Base-by-base conservation (phyloP, 2,113 vertebrate species). In the Melanerpes aurifrons region DNA sequence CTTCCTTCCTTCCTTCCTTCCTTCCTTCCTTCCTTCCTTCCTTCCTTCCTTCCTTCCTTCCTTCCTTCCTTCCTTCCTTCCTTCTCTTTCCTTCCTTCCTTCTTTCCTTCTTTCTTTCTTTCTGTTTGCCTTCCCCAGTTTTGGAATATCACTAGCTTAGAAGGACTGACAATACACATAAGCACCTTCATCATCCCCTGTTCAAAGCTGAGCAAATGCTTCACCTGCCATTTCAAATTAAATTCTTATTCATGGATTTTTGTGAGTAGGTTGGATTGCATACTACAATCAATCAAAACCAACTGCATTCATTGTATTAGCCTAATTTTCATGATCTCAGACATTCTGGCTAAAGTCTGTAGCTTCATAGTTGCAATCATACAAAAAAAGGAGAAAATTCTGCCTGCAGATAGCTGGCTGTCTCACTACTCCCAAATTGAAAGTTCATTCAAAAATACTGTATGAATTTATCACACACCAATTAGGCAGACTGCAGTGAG, bases 361-460 rank as follows among this genome's bases (percentile, higher is more conserved):
- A 53, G 21, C 45, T 80, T 74, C 69, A 58, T 10, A 92, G 48
- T 25, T 19, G 43, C 28, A 87, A 61, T 29, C 12, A 77, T 8
- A 68, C 37, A 37, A 15, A 53, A 57, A 87, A 87, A 82, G 15
- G 15, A 53, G 31, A 92, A 73, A 21, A 80, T 56, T 69, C 16
- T 87, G 63, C 8, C 40, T 73, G 37, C 12, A 66, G 47, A 31
- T 1, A 69, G 6, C 1, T 76, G 8, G 29, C 17, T 11, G 20
- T 4, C 8, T 72, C 1, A 1, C 0, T 4, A 2, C 28, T 8
- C 4, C 6, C 2, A 2, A 61, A 7, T 1, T 43, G 40, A 70
- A 20, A 53, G 76, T 69, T 82, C 20, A 58, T 54, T 86, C 48
- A 87, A 77, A 77, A 91, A 82, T 11, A 32, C 3, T 37, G 26